Conservation (phyloP, 2,113 vertebrate genomes). For the Ptychochromis oligacanthus region DNA sequence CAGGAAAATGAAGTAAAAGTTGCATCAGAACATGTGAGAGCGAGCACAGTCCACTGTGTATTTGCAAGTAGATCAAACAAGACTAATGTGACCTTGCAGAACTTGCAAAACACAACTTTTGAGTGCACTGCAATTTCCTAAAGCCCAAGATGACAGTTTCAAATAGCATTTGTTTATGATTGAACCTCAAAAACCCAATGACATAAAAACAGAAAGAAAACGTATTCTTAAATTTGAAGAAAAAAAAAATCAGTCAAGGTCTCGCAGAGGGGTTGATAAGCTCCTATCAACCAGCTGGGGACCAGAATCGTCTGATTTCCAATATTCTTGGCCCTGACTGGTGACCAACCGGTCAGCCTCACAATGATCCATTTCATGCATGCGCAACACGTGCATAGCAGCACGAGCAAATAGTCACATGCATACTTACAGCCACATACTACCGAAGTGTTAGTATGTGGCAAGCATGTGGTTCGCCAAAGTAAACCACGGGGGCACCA, state of each 20-base stretch:
- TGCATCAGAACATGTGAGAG: slow-evolving; percentile 26
- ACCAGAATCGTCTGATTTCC: background rate
- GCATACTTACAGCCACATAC: background rate
- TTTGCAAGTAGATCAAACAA: slow-evolving; percentile 5
- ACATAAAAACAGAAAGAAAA: background rate
- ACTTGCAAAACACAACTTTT: background rate
- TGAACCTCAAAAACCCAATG: background rate
- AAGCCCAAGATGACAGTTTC: background rate
- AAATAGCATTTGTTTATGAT: background rate
- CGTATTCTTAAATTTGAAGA: background rate
- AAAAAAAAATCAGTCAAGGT: background rate
- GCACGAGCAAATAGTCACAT: background rate
- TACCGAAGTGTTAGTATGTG: background rate
- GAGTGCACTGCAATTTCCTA: background rate
- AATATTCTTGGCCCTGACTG: background rate
- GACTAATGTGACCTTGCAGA: background rate
- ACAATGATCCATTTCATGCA: background rate
- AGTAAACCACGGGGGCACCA: background rate
- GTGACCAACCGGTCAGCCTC: background rate
- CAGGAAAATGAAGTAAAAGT: slow-evolving; percentile 48
- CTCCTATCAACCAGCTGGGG: too few relatives aligned
- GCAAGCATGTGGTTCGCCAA: background rate
- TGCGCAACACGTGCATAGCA: background rate
- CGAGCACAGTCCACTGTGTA: slow-evolving; percentile 15
- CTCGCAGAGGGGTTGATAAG: background rate